Evolutionary conservation across 1,140 invertebrate species (phyloP).

Genomic region (Macrotrachela quadricornifera): DNA sequence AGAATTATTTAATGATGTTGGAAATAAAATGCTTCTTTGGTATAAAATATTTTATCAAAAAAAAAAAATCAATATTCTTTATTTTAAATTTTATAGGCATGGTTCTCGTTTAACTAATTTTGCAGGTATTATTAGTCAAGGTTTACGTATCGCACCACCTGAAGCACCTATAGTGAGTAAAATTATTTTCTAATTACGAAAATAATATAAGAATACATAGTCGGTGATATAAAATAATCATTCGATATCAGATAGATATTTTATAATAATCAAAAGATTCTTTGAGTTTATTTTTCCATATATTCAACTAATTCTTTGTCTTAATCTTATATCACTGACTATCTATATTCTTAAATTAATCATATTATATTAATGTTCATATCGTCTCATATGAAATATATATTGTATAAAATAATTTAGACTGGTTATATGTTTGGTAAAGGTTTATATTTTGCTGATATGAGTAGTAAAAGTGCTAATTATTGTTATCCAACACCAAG

Average conservation of each 20-base stretch:
- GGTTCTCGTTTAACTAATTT: slow-evolving; percentile 80
- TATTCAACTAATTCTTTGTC: neutral
- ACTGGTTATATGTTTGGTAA: slow-evolving; percentile 94
- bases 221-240: too few relatives aligned
- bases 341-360: neutral
- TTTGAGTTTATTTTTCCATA: neutral
- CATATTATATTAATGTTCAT: slow-evolving; percentile 14
- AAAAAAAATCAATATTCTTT: too few relatives aligned
- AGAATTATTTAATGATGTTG: slow-evolving; percentile 16
- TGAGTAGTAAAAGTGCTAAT: slow-evolving; percentile 94
- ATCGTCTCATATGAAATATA: neutral
- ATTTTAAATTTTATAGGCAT: slow-evolving; percentile 32
- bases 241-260: too few relatives aligned
- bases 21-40: slow-evolving; percentile 56
- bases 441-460: slow-evolving; percentile 78
- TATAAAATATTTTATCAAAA: too few relatives aligned
- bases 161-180: slow-evolving; percentile 50
- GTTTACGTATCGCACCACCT: slow-evolving; percentile 76
- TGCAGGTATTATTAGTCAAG: slow-evolving; percentile 86
- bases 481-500: slow-evolving; percentile 58
- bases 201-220: neutral
- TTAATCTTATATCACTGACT: neutral
- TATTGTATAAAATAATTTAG: slow-evolving; percentile 15
- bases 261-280: slow-evolving; percentile 24
- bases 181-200: neutral